phyloP scores from a whole-genome alignment of 2,797 vertebrate genomes.

The Sebastes paucispinis region DNA sequence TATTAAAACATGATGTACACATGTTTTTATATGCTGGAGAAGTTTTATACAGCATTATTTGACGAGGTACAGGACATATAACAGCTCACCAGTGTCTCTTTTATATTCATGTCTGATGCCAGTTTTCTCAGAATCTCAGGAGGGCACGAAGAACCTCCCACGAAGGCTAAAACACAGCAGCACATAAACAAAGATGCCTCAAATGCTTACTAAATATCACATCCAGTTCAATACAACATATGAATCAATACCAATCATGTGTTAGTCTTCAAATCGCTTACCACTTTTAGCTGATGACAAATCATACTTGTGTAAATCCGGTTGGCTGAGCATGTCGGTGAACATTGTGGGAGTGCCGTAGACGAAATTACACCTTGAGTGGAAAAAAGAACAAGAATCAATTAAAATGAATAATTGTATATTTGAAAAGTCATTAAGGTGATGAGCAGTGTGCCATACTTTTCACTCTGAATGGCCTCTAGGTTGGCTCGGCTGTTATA shows the following conservation, averaged over 20 bases:
- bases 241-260: neutral
- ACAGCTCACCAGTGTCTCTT: slow-evolving; percentile 58
- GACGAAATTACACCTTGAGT: slow-evolving; percentile 78
- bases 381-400: neutral
- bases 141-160: slow-evolving; percentile 70
- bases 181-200: neutral
- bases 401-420: neutral
- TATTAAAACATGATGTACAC: slow-evolving; percentile 42
- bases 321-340: slow-evolving; percentile 86
- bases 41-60: neutral
- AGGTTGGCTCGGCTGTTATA: slow-evolving; percentile 83
- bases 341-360: slow-evolving; percentile 91
- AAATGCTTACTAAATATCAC: neutral
- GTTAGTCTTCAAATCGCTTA: slow-evolving; percentile 61
- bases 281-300: slow-evolving; percentile 86
- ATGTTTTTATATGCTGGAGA: neutral
- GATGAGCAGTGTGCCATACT: slow-evolving; percentile 63
- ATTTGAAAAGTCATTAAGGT: neutral
- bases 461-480: slow-evolving; percentile 86
- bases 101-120: slow-evolving; percentile 66
- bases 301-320: slow-evolving; percentile 80
- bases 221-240: neutral
- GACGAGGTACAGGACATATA: neutral
- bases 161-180: slow-evolving; percentile 54
- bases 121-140: slow-evolving; percentile 70